Evolutionary conservation across 2,888 invertebrate genomes (phyloP).

Genomic region (Bugula neritina): DNA sequence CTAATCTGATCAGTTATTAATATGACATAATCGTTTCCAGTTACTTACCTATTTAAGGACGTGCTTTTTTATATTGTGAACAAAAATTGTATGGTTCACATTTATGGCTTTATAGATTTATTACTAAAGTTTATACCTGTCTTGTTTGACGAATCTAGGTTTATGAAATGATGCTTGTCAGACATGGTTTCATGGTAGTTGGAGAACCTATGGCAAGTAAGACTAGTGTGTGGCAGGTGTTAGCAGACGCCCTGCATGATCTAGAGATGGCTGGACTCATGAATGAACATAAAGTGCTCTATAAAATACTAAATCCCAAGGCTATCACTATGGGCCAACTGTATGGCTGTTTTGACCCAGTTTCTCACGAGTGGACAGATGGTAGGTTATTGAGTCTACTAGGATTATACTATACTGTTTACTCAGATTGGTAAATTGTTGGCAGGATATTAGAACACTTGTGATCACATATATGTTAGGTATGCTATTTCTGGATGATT

Average conservation of each 20-base stretch:
- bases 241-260: conserved; percentile 51
- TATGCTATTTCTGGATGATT: too few species aligned
- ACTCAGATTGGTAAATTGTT: too few species aligned
- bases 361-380: conserved; percentile 55
- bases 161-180: conserved; percentile 55
- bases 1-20: too few species aligned
- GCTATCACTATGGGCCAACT: conserved; percentile 55
- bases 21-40: too few species aligned
- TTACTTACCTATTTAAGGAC: too few species aligned
- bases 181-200: conserved; percentile 55
- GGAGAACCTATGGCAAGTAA: conserved; percentile 55
- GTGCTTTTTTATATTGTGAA: too few species aligned
- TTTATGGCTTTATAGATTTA: too few species aligned
- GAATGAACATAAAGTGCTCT: conserved; percentile 47
- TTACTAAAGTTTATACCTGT: too few species aligned
- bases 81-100: too few species aligned
- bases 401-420: conserved; percentile 17
- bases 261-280: conserved; percentile 44
- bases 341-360: conserved; percentile 54
- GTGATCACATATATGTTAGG: not conserved
- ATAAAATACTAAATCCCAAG: conserved; percentile 54
- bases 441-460: too few species aligned
- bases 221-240: conserved; percentile 51
- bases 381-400: too few species aligned
- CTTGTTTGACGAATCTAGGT: too few species aligned